Percentiles rank a stretch among this genome's conserved stretches.
These are phyloP conservation scores for Denticeps clupeoides DNA, from an alignment of 2,797 vertebrate genomes.

Conservation along the genomic window DNA sequence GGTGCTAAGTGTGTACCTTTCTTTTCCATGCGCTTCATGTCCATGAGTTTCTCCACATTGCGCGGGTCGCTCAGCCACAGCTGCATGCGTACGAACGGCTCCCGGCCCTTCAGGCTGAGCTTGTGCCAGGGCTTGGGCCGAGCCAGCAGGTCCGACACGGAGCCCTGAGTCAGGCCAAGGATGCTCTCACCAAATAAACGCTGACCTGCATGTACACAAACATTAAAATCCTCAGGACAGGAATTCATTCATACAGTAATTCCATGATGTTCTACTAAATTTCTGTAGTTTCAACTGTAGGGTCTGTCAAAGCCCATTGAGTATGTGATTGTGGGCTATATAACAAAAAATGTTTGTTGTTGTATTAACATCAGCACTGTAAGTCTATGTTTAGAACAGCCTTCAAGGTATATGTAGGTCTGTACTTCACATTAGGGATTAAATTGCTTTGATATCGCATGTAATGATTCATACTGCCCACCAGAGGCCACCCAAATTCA, in stretches of 20 bases:
- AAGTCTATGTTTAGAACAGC: too few relatives aligned
- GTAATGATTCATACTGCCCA: too few relatives aligned
- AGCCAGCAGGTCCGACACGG: slow-evolving; percentile 96
- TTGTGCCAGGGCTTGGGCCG: slow-evolving; percentile 99
- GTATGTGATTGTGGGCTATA: too few relatives aligned
- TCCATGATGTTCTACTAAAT: too few relatives aligned
- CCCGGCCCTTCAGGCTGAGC: slow-evolving; percentile 93
- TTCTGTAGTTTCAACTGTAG: too few relatives aligned
- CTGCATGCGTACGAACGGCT: slow-evolving; percentile 98
- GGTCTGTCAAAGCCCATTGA: too few relatives aligned
- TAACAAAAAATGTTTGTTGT: too few relatives aligned
- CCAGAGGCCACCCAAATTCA: too few relatives aligned
- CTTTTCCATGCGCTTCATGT: slow-evolving; percentile 98
- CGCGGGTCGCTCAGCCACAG: slow-evolving; percentile 94
- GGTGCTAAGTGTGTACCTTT: slow-evolving; percentile 67
- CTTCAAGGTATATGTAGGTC: too few relatives aligned
- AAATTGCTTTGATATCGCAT: too few relatives aligned
- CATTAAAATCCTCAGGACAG: background rate
- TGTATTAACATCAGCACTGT: too few relatives aligned
- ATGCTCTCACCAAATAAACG: slow-evolving; percentile 96
- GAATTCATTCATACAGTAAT: background rate
- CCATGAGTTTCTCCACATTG: slow-evolving; percentile 97
- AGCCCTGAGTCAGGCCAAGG: slow-evolving; percentile 95
- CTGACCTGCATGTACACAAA: slow-evolving; percentile 53
- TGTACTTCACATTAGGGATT: too few relatives aligned